Percentiles rank a stretch among this genome's conserved stretches.
phyloP scores from a whole-genome alignment of 2,113 vertebrate genomes.

The Zosterops japonicus region DNA sequence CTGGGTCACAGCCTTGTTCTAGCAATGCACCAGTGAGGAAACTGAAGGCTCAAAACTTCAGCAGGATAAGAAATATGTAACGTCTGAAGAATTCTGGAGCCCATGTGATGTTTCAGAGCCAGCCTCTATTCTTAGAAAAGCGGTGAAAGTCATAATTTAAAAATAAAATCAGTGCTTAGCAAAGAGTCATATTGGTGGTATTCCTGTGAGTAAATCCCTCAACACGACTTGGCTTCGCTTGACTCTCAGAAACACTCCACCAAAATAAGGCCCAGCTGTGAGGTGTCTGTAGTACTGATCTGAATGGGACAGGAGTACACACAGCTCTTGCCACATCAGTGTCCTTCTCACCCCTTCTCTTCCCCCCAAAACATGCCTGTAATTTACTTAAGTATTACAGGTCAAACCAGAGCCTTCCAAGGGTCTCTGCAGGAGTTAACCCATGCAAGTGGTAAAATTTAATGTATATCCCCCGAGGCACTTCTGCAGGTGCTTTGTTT shows the following conservation, averaged over 20 bases:
- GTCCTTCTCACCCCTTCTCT: neutral
- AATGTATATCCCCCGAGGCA: too few species aligned
- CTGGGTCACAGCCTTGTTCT: neutral
- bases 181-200: neutral
- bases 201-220: slow-evolving; percentile 20
- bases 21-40: neutral
- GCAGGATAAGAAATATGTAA: neutral
- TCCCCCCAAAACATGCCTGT: neutral
- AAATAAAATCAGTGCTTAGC: slow-evolving; percentile 12
- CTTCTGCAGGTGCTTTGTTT: neutral
- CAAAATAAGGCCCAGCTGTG: neutral
- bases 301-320: neutral
- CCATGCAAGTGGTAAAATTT: neutral
- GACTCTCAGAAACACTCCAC: neutral
- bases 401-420: neutral
- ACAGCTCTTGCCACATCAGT: neutral
- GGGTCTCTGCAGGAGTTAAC: neutral
- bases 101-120: rapidly evolving
- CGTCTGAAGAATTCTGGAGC: neutral
- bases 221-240: neutral
- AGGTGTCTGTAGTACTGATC: rapidly evolving
- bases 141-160: neutral
- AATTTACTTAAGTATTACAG: neutral
- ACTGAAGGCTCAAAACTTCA: neutral
- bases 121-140: slow-evolving; percentile 26